phyloP scores from a whole-genome alignment of 2,113 vertebrate species.

The Sarotherodon lohbergeri region DNA sequence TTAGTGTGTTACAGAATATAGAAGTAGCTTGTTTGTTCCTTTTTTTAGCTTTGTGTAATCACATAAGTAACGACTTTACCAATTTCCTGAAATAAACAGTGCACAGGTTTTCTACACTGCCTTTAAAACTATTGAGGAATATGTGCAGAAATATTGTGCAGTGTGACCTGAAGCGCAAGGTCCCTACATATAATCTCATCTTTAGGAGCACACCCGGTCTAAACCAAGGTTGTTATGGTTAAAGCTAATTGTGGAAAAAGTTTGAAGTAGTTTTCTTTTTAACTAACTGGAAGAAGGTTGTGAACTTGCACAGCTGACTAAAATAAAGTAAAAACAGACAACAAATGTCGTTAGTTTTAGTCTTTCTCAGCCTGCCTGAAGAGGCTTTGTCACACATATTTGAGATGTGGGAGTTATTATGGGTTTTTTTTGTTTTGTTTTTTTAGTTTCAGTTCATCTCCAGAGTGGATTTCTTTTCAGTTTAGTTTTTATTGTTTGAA shows the following conservation, averaged over 20 bases:
- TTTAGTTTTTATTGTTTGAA: neutral
- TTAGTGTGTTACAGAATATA: neutral
- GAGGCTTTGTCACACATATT: neutral
- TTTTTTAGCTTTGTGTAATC: neutral
- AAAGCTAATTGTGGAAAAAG: neutral
- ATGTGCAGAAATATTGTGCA: neutral
- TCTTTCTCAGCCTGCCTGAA: neutral
- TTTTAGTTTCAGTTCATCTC: neutral
- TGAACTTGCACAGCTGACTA: neutral
- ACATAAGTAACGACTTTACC: neutral
- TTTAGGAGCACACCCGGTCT: neutral
- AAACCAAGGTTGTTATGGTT: neutral
- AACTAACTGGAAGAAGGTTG: neutral
- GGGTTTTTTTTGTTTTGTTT: accelerated
- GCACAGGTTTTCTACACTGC: neutral
- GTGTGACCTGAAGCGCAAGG: neutral
- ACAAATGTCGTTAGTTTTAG: neutral
- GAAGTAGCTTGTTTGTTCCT: neutral
- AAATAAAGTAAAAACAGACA: neutral
- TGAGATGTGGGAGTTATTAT: neutral
- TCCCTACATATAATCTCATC: neutral
- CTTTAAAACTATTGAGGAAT: neutral
- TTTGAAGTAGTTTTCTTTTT: neutral
- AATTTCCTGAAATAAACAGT: neutral
- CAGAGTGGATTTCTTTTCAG: neutral